Evolutionary conservation across 2,888 invertebrate genomes (phyloP), one percentile per base, ranked within the genome.

Genomic region (Pterostichus niger): DNA sequence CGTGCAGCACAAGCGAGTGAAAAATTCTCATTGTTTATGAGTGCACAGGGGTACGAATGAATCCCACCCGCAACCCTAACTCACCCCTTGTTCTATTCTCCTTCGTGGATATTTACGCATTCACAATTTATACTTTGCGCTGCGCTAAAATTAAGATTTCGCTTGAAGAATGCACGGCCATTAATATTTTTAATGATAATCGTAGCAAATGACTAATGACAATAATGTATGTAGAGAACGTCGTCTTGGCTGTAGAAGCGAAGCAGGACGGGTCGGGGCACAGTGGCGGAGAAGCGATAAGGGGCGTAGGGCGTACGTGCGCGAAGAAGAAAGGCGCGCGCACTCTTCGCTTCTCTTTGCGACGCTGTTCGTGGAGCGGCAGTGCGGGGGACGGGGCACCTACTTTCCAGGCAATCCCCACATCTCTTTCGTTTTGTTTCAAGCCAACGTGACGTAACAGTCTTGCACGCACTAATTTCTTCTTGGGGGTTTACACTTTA

Each of bases 171-270:
- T 89, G 89, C 88, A 85, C 86, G 86, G 87, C 88, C 89, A 89
- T 89, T 90, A 90, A 90, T 90, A 90, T 90, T 90, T 90, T 90
- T 90, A 89, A 90, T 89, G 90, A 89, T 89, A 89, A 89, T 90
- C 89, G 89, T 87, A 86, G 86, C 85, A 88, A 89, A 88, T 88
- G 89, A 88, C 88, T 88, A 89, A 89, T 89, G 89, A 89, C 89
- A 89, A 89, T 89, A 89, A 89, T 89, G 88, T 89, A 89, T 89
- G 89, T 89, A 88, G 89, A 85, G 84, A 85, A 83, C 84, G 85
- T 83, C 84, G 84, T 56, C 56, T 56, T 56, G 40, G 7, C 6
- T 6, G 9, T 6, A 40, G 64, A 64, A 64, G 64, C 33, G n/a
- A 64, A 10, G 64, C n/a, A n/a, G 52, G n/a, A 76, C 80, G 52